Conservation (phyloP, 2,797 vertebrate species). For the Parotocinclus haroldoi region DNA sequence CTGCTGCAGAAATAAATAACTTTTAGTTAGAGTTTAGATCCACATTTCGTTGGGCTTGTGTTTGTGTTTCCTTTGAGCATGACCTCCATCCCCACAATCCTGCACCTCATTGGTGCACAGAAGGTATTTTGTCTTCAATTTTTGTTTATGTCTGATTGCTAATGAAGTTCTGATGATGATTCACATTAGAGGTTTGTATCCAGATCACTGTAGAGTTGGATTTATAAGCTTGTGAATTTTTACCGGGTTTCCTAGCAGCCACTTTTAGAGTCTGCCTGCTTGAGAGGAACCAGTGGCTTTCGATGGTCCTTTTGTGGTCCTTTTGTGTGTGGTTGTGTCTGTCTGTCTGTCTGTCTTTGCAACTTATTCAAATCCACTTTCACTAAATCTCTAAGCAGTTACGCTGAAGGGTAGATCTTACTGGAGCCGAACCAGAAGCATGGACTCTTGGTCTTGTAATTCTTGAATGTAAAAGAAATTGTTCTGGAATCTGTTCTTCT, state of each 20-base stretch:
- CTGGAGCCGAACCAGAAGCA: background rate
- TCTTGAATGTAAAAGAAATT: background rate
- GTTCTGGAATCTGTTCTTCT: background rate
- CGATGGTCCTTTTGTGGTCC: too few species aligned
- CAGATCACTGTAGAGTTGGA: conserved; percentile 39
- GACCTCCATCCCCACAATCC: background rate
- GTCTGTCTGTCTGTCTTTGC: conserved; percentile 32
- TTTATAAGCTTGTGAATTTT: conserved; percentile 55
- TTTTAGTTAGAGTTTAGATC: too few species aligned
- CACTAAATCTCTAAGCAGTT: conserved; percentile 17
- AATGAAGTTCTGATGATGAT: background rate
- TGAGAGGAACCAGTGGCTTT: conserved; percentile 37
- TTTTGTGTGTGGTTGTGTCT: too few species aligned
- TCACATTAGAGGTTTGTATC: conserved; percentile 1
- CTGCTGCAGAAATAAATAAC: conserved; percentile 16
- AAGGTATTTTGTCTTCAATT: background rate
- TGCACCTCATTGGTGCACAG: background rate
- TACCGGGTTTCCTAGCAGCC: conserved; percentile 60
- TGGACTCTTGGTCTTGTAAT: background rate
- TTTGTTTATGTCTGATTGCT: background rate
- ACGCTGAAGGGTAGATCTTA: conserved; percentile 6
- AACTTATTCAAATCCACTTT: conserved; percentile 24
- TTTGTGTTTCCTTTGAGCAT: conserved; percentile 6
- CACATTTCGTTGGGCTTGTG: too few species aligned
- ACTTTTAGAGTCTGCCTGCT: conserved; percentile 48